phyloP scores from a whole-genome alignment of 2,113 vertebrate species.

The Leiothrix lutea region DNA sequence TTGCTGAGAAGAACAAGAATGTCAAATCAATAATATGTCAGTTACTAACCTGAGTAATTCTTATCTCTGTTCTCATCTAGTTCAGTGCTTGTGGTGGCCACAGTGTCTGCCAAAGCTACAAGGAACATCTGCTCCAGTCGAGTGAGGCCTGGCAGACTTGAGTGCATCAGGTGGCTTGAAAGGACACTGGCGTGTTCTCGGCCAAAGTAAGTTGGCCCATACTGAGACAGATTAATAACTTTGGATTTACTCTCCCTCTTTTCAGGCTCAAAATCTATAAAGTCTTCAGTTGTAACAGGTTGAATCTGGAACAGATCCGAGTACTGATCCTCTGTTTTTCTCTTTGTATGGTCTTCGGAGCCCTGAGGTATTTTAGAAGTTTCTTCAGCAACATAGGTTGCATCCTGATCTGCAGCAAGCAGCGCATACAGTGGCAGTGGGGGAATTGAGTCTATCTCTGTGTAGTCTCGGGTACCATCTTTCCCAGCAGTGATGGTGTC shows the following conservation, averaged over 20 bases:
- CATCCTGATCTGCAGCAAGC: conserved; percentile 91
- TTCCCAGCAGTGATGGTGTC: conserved; percentile 95
- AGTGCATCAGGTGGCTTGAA: conserved; percentile 98
- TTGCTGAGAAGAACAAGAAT: not conserved
- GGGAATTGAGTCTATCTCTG: conserved; percentile 97
- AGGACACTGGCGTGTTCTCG: conserved; percentile 94
- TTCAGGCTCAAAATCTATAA: conserved; percentile 90
- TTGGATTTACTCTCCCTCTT: conserved; percentile 92
- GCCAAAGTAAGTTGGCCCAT: conserved; percentile 93
- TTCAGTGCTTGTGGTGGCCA: conserved; percentile 93
- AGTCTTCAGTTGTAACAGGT: conserved; percentile 90
- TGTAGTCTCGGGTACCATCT: conserved; percentile 94
- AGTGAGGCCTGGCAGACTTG: conserved; percentile 94
- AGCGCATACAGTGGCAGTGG: conserved; percentile 89
- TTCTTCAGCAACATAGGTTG: conserved; percentile 85
- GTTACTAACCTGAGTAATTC: conserved; percentile 84
- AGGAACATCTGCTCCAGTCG: conserved; percentile 98
- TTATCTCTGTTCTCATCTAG: conserved; percentile 88
- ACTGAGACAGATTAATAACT: conserved; percentile 96
- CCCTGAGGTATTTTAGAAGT: conserved; percentile 77
- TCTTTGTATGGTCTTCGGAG: conserved; percentile 73
- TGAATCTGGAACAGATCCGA: conserved; percentile 91
- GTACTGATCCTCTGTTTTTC: conserved; percentile 87
- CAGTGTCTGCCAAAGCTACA: conserved; percentile 95
- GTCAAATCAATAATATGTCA: not conserved